Base-by-base conservation (phyloP, 1,140 invertebrate species). In the Zaprionus kolodkinae region DNA sequence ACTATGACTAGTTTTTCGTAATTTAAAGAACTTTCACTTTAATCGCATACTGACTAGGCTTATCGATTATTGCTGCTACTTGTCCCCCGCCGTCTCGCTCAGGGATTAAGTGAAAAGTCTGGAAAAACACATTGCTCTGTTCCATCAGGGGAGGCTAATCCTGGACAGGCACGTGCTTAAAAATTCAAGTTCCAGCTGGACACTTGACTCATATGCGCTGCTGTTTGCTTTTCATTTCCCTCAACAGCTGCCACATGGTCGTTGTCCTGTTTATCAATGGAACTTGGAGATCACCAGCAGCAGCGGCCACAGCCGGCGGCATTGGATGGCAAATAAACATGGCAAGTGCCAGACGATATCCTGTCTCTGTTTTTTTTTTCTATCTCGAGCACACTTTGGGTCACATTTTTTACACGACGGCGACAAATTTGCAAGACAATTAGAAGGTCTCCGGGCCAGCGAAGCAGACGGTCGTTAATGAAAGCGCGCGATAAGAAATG, bases 361-460 rank as follows among this genome's bases (percentile, higher is more conserved):
- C 27, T 56, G n/a, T 56, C 55, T 43, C 65, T 45, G 27, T 27
- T 40, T 60, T 30, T 64, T 66, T 36, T 43, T n/a, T n/a, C n/a
- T n/a, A n/a, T 48, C 43, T 27, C 7, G 40, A 56, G 43, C 52
- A n/a, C 33, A 60, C 67, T 57, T 65, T 50, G 75, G 74, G 69
- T 79, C 76, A 72, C 65, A 48, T 76, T 78, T 87, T 77, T 75
- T 64, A 57, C 36, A 40, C 48, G 52, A 65, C 65, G 55, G 62
- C 81, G 78, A 79, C 85, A 89, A 89, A 89, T 89, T 89, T 89
- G 85, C 85, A 89, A 85, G 86, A 89, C 85, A 89, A 89, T 89
- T 89, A 89, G 81, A 89, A 89, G 83, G 84, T 88, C 84, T 69
- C 82, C 73, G 79, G 72, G 60, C 54, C 45, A 60, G 43, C 45